A percentile compares a stretch with the other conserved stretches of the same genome.
These are phyloP conservation scores for Orthosia gracilis DNA, from an alignment of 2,888 invertebrate genomes.

Conservation along the genomic window DNA sequence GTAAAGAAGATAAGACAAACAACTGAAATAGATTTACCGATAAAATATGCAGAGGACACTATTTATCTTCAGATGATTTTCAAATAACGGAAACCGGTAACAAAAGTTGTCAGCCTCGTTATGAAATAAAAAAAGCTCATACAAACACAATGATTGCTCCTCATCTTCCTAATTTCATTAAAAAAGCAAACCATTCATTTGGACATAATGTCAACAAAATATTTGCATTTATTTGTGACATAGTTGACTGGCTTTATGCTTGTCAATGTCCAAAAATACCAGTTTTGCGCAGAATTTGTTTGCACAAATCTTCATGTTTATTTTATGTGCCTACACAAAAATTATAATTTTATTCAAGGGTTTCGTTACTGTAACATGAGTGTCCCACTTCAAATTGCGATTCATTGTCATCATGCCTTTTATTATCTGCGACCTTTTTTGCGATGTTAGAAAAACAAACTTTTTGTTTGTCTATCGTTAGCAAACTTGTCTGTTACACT, in stretches of 20 bases:
- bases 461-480: slow-evolving; percentile 78
- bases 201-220: slow-evolving; percentile 21
- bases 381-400: slow-evolving; percentile 78
- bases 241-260: slow-evolving; percentile 38
- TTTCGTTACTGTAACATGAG: slow-evolving; percentile 75
- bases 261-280: slow-evolving; percentile 47
- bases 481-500: slow-evolving; percentile 71
- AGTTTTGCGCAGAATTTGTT: slow-evolving; percentile 54
- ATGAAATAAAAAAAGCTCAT: slow-evolving; percentile 3
- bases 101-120: slow-evolving; percentile 11
- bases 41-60: slow-evolving; percentile 41
- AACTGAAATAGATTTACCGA: slow-evolving; percentile 37
- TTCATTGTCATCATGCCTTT: slow-evolving; percentile 76
- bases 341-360: slow-evolving; percentile 69
- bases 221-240: slow-evolving; percentile 27
- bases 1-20: slow-evolving; percentile 43
- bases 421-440: slow-evolving; percentile 76
- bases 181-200: slow-evolving; percentile 14
- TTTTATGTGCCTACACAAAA: slow-evolving; percentile 52
- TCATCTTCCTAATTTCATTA: slow-evolving; percentile 31
- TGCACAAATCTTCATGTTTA: slow-evolving; percentile 58
- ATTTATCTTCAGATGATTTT: slow-evolving; percentile 33
- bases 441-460: slow-evolving; percentile 78
- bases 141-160: slow-evolving; percentile 8
- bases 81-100: slow-evolving; percentile 25